Conservation (phyloP, 2,113 vertebrate species). For the Ameiurus melas region DNA sequence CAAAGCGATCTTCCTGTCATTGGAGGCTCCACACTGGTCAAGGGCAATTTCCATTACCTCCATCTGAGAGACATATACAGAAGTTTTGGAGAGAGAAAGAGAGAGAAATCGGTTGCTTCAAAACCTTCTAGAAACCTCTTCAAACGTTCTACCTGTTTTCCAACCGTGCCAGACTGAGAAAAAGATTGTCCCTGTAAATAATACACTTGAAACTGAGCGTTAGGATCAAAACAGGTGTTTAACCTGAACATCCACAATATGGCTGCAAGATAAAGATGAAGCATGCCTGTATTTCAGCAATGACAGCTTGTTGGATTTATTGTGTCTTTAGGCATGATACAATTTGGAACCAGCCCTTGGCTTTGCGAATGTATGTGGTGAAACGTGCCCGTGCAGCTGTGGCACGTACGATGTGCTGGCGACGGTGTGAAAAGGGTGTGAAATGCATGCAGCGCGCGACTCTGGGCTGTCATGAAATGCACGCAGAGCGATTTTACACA, state of each 20-base stretch:
- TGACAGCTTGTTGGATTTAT: conserved; percentile 10
- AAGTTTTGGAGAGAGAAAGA: conserved; percentile 36
- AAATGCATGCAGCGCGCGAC: neutral
- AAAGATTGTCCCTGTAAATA: neutral
- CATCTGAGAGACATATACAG: conserved; percentile 71
- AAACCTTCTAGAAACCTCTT: neutral
- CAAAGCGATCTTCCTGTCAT: conserved; percentile 89
- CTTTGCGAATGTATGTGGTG: neutral
- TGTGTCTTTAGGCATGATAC: conserved; percentile 7
- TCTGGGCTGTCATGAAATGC: neutral
- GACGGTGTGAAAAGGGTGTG: neutral
- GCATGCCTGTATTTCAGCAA: neutral
- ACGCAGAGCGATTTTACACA: conserved; percentile 36
- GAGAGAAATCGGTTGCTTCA: neutral
- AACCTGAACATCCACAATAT: neutral
- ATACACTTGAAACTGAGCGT: neutral
- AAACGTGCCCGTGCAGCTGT: conserved; percentile 7
- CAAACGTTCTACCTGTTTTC: neutral
- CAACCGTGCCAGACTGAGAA: neutral
- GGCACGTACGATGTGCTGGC: neutral
- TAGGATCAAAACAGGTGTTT: conserved; percentile 26
- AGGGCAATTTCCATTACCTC: conserved; percentile 90
- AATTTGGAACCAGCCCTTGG: neutral
- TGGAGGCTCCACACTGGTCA: conserved; percentile 88
- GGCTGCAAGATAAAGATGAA: neutral